phyloP scores from a whole-genome alignment of 2,888 invertebrate species.

The Salticus scenicus region DNA sequence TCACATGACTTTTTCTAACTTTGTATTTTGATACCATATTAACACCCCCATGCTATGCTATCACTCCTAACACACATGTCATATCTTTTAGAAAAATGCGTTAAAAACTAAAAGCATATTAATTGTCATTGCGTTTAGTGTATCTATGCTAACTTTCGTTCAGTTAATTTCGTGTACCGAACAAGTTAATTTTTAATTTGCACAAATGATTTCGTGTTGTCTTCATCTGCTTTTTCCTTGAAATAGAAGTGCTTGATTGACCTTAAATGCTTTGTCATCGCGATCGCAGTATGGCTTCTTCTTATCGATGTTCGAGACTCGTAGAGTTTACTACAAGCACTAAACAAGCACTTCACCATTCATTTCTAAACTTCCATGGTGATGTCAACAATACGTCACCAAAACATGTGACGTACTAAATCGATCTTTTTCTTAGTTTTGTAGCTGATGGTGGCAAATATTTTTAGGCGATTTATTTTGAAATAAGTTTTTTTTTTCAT shows the following conservation, averaged over 20 bases:
- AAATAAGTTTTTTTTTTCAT: too few species aligned
- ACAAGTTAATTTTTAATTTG: neutral
- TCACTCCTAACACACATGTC: too few species aligned
- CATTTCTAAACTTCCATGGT: neutral
- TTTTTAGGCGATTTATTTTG: too few species aligned
- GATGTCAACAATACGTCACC: neutral
- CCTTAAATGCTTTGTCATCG: neutral
- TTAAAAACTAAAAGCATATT: too few species aligned
- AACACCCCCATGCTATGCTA: too few species aligned
- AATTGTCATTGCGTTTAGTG: too few species aligned
- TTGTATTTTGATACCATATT: too few species aligned
- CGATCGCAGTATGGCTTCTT: neutral
- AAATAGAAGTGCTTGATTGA: neutral
- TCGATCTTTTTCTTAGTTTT: neutral
- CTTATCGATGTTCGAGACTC: neutral
- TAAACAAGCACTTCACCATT: neutral
- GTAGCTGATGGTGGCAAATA: neutral
- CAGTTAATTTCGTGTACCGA: neutral
- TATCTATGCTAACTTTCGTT: too few species aligned
- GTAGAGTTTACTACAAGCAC: neutral
- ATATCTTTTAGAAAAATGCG: too few species aligned
- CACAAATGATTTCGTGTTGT: neutral
- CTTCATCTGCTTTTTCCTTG: neutral
- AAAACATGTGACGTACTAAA: neutral
- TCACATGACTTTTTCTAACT: too few species aligned